Evolutionary conservation across 2,888 invertebrate species (phyloP), one percentile per base, ranked within the genome.

Genomic region (Pachymerium ferrugineum): DNA sequence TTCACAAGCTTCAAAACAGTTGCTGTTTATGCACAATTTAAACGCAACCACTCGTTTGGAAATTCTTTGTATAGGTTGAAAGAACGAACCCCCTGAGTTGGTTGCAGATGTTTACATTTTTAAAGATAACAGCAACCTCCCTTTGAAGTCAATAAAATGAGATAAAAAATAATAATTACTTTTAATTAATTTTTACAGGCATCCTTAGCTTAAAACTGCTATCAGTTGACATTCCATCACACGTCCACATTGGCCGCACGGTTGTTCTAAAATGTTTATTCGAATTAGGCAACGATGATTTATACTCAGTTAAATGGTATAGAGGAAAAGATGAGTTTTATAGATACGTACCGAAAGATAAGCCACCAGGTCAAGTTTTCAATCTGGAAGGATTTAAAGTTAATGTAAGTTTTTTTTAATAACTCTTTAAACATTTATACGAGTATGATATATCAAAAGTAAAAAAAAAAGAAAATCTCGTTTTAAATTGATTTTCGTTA

Each of bases 261-360:
- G 88, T 88, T 6, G 85, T 87, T 76, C 83, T 90, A 69, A 87
- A 88, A 80, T 90, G 90, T 79, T 86, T 87, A 78, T 89, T 87
- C 82, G 88, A 89, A 78, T 81, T 89, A 74, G 88, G 87, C 38
- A 85, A 85, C 72, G 33, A 62, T 14, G 67, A 73, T 31, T 84
- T 92, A 73, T 91, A 92, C 82, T 89, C 91, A 22, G 90, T 91
- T 79, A 91, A 91, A 84, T 92, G 91, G 91, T 91, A 91, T 85
- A 89, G 91, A 82, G 91, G 91, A 83, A 89, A 90, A 83, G 91
- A 91, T 80, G 92, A 92, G 83, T 91, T 92, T 83, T 92, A 90
- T 85, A 86, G 90, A 79, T 91, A 86, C 81, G 88, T 91, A 81
- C 91, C 91, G 74, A 89, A 89, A 81, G 87, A 87, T 77, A 86